Base-by-base conservation (phyloP, 2,113 vertebrate species). In the Phoxinus phoxinus region DNA sequence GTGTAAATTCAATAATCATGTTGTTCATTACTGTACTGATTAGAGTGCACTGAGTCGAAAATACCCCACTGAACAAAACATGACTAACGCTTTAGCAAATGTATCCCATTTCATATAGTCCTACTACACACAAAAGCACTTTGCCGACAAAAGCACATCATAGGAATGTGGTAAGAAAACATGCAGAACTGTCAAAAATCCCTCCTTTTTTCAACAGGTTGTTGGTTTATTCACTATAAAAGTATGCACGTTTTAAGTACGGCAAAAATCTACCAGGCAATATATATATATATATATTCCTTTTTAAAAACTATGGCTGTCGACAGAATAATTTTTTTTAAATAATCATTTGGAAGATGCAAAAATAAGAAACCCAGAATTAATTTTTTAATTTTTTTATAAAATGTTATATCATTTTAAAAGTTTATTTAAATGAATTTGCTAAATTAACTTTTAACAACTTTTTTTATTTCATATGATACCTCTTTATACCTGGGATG, bases 1-100 rank as follows among this genome's bases (percentile, higher is more conserved):
- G 69, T 59, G 51, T 44, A 59, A 74, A 84, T 71, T 58, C 13
- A 84, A 74, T 74, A 84, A 73, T 73, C n/a, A 84, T 44, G 25
- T 56, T 58, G 59, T 59, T 84, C 53, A 84, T 41, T 74, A 44
- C 32, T 27, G 56, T 27, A 21, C 51, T 84, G 35, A 74, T 84
- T 59, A 84, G 9, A 74, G 67, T 25, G 48, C 65, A 58, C 53
- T 2, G 30, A 15, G 9, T 72, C 6, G 25, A 79, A 79, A 44
- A 73, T 2, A 58, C 35, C 4, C 4, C 27, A 11, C 19, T 37
- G 27, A 44, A 61, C 9, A 27, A 37, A 63, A 37, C 76, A 78
- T 37, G 3, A 37, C 15, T 80, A 27, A 59, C 0, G 51, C 32
- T 61, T 63, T 25, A 25, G 13, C 12, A 73, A 73, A 46, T 3